These are phyloP conservation scores for Cavia porcellus DNA, from an alignment of 2,113 vertebrate genomes.

Conservation along the genomic window DNA sequence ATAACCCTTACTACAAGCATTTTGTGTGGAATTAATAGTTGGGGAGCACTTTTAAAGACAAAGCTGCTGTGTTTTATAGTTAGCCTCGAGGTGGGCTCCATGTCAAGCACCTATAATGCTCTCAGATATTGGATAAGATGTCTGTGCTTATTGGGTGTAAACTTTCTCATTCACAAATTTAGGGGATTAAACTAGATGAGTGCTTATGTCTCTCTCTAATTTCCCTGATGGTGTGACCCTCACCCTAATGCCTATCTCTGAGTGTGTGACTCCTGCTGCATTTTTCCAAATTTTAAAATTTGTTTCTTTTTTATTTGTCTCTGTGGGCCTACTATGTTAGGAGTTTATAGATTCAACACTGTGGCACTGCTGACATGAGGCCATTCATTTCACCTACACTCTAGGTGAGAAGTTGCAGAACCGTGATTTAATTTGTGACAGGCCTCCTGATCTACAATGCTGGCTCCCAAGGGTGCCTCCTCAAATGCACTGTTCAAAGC, in stretches of 20 bases:
- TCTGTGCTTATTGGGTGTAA: not conserved
- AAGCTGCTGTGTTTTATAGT: not conserved
- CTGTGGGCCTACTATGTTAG: not conserved
- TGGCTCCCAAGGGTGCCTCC: slow-evolving; percentile 21
- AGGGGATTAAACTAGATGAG: not conserved
- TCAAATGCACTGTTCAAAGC: slow-evolving; percentile 61
- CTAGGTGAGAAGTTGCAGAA: slow-evolving; percentile 26
- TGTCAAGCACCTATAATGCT: not conserved
- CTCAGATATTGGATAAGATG: not conserved
- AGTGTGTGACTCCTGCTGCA: not conserved
- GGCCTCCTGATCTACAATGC: slow-evolving; percentile 15
- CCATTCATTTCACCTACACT: not conserved
- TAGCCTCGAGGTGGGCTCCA: no score
- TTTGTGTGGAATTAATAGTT: not conserved
- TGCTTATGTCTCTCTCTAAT: not conserved
- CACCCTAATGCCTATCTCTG: not conserved
- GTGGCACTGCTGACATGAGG: not conserved
- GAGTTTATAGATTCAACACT: not conserved
- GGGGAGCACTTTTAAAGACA: not conserved
- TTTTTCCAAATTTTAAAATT: not conserved
- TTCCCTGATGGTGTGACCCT: not conserved
- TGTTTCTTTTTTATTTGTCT: not conserved
- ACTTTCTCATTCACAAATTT: not conserved
- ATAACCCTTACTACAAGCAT: not conserved
- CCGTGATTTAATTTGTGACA: slow-evolving; percentile 40